Evolutionary conservation across 2,113 vertebrate species (phyloP), one percentile per base, ranked within the genome.

Genomic region (Poeciliopsis occidentalis): DNA sequence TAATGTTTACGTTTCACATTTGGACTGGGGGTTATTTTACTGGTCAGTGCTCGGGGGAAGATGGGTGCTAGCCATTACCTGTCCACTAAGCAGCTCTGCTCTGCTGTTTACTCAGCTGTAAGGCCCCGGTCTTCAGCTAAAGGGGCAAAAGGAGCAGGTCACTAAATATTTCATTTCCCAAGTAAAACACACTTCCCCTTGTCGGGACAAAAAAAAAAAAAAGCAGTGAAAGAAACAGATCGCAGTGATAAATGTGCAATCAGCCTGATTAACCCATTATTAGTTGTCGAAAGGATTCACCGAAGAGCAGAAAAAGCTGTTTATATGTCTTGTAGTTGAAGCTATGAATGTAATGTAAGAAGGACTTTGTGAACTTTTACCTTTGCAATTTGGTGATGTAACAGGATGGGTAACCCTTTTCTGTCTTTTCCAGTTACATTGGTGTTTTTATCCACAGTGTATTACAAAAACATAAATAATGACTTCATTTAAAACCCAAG

Each of bases 161-260:
- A 89, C 91, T 67, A 94, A 94, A 94, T 95, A 94, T 95, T 95
- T 95, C 93, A 94, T 95, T 95, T 95, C 94, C 93, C 93, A 95
- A 95, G 93, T 92, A 93, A 94, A 95, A 95, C 94, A 95, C 57
- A 81, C 88, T 91, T 88, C 84, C 83, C 88, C 82, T 87, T 75
- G 73, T 90, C 82, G 70, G 81, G 80, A 80, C 77, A 79, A 85
- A 77, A 81, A 78, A 86, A 37, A 37, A 37, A 34, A 84, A 86
- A 75, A 74, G 79, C 44, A 75, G 68, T 69, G 82, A 88, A 76
- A 79, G 85, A 85, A 88, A 89, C 85, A 71, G 88, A 91, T 93
- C 90, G 84, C 77, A 84, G 93, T 94, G 93, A 95, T 94, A 92
- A 91, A 95, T 95, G 94, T 92, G 94, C 93, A 95, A 95, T 95